A percentile compares a stretch with the other conserved stretches of the same genome.
phyloP scores from a whole-genome alignment of 2,797 vertebrate genomes.

The Xerus rutilus region DNA sequence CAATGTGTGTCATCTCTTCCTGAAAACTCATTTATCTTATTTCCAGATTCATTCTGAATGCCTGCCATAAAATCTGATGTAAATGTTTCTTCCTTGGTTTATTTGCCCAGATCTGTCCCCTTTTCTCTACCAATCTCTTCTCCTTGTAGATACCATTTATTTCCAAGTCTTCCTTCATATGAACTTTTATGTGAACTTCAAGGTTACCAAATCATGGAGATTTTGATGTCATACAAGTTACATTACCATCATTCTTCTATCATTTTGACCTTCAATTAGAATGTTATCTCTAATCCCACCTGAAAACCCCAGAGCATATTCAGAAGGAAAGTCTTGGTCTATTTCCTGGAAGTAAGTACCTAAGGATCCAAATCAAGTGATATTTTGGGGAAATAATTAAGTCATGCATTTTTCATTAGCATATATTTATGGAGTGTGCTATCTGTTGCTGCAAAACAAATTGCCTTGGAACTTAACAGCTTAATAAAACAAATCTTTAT shows the following conservation, averaged over 20 bases:
- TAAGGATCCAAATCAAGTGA: conserved; percentile 29
- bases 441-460: background rate
- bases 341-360: conserved; percentile 49
- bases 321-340: conserved; percentile 5
- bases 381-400: conserved; percentile 8
- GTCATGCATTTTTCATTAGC: background rate
- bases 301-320: conserved; percentile 1
- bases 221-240: background rate
- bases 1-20: background rate
- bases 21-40: background rate
- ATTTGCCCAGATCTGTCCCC: background rate
- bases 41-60: background rate
- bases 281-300: background rate
- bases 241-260: background rate
- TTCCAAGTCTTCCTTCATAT: background rate
- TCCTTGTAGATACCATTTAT: background rate
- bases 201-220: background rate
- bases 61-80: background rate
- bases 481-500: conserved; percentile 39
- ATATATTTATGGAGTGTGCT: conserved; percentile 20
- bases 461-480: background rate
- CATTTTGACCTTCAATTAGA: background rate
- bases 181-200: background rate
- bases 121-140: conserved; percentile 1
- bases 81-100: conserved; percentile 30